phyloP scores from a whole-genome alignment of 2,113 vertebrate genomes.

The Tragulus kanchil region DNA sequence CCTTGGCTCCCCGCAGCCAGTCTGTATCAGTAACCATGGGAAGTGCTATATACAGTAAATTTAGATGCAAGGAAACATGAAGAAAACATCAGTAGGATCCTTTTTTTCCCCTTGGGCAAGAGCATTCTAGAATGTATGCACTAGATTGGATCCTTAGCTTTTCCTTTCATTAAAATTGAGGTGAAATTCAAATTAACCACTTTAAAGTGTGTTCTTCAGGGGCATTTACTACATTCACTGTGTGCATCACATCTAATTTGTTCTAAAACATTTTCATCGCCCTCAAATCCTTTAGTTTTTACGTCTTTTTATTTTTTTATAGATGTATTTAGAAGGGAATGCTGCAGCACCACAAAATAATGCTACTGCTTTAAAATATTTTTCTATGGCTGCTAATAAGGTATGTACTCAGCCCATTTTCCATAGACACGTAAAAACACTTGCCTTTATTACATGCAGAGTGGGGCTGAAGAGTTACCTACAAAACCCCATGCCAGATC shows the following conservation, averaged over 20 bases:
- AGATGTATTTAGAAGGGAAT: conserved; percentile 88
- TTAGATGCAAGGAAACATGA: conserved; percentile 42
- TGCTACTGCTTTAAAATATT: conserved; percentile 85
- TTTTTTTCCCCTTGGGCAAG: background rate
- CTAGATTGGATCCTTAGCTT: conserved; percentile 3
- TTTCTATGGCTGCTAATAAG: conserved; percentile 85
- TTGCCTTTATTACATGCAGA: background rate
- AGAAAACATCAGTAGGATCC: conserved; percentile 40
- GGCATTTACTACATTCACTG: background rate
- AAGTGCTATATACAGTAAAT: conserved; percentile 21
- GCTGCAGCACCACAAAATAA: conserved; percentile 82
- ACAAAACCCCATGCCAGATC: background rate
- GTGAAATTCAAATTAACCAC: background rate
- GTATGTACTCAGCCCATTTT: conserved; percentile 67
- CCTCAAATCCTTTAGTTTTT: background rate
- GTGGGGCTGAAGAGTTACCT: background rate
- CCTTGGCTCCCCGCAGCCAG: background rate
- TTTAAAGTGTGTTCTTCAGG: background rate
- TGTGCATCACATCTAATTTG: background rate
- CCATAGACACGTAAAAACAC: background rate
- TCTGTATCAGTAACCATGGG: conserved; percentile 49
- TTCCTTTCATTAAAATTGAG: background rate
- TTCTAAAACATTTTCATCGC: conserved; percentile 48
- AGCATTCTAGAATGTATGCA: background rate
- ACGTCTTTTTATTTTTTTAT: background rate